phyloP scores from a whole-genome alignment of 2,113 vertebrate species.

The Malurus elegans region DNA sequence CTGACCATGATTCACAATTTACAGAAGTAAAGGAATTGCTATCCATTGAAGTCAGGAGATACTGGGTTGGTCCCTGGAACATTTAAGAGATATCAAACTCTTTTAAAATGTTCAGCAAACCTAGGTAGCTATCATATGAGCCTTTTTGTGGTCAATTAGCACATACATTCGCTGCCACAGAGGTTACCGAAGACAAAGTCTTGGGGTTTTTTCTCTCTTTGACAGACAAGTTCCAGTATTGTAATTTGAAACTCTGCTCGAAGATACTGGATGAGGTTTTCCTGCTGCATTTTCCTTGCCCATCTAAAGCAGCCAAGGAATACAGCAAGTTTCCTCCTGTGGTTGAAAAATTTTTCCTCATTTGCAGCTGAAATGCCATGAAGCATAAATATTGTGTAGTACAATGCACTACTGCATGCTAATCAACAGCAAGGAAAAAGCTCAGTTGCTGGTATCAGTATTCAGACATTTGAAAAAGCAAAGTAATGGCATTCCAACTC shows the following conservation, averaged over 20 bases:
- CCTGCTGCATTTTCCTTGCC: not conserved
- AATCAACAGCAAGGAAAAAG: not conserved
- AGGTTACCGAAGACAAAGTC: not conserved
- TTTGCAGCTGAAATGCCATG: not conserved
- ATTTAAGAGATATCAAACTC: not conserved
- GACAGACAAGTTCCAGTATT: not conserved
- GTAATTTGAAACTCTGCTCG: not conserved
- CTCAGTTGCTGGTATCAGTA: not conserved
- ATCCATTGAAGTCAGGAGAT: not conserved
- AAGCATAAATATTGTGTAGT: not conserved
- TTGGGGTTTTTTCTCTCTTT: not conserved
- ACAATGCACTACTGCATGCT: not conserved
- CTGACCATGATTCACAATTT: not conserved
- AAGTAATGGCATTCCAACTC: not conserved
- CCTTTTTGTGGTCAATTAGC: not conserved
- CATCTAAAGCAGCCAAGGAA: not conserved
- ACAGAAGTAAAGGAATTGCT: not conserved
- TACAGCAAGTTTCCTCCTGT: not conserved
- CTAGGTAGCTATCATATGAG: not conserved
- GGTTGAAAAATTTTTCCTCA: not conserved
- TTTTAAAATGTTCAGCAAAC: not conserved
- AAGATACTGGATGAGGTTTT: not conserved
- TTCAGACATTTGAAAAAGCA: not conserved
- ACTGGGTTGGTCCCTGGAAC: rapidly evolving
- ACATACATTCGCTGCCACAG: not conserved